Conservation (phyloP, 1,140 invertebrate genomes). For the Eueides isabella region DNA sequence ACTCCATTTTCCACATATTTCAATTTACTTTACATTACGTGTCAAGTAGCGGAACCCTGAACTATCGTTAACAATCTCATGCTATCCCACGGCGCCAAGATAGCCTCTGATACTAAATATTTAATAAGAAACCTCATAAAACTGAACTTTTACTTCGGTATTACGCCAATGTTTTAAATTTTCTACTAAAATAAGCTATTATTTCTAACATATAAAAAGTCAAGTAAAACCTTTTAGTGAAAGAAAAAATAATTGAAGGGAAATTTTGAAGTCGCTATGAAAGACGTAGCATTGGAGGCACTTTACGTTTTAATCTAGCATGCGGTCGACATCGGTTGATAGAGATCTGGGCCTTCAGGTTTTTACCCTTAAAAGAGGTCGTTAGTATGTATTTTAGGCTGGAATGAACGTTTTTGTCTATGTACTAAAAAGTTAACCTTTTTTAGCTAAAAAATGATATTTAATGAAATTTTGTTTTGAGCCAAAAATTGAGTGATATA, state of each 20-base stretch:
- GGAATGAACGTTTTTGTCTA: slow-evolving; percentile 4
- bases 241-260: slow-evolving; percentile 1
- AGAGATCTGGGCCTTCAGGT: slow-evolving; percentile 16
- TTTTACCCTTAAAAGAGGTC: slow-evolving; percentile 10
- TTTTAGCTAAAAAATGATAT: neutral
- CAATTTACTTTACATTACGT: no score
- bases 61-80: no score
- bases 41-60: no score
- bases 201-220: neutral
- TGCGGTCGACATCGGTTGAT: slow-evolving; percentile 12
- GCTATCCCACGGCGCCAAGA: no score
- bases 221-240: slow-evolving; percentile 2
- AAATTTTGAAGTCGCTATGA: slow-evolving; percentile 15
- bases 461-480: neutral
- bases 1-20: no score
- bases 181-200: no score
- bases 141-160: no score
- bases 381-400: neutral
- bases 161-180: no score
- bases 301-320: slow-evolving; percentile 17
- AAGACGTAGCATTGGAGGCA: slow-evolving; percentile 15
- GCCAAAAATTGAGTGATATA: no score
- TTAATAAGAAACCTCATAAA: no score
- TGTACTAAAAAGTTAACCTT: neutral
- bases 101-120: no score